Evolutionary conservation across 2,113 vertebrate species (phyloP).

Genomic region (Phylloscopus trochiloides): DNA sequence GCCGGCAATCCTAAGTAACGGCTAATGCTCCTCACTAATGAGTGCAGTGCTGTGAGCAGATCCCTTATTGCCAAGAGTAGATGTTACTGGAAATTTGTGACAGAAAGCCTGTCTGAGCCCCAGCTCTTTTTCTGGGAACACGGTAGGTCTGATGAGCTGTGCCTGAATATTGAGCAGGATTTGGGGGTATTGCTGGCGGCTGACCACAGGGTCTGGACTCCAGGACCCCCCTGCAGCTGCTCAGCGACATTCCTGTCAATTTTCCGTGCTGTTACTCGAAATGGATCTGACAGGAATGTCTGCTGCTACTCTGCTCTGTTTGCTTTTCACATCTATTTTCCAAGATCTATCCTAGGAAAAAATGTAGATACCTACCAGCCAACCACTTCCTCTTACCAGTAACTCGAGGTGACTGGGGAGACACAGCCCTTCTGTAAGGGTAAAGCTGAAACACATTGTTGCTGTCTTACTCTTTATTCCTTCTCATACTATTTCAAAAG

Average conservation of each 20-base stretch:
- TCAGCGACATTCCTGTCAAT: background rate
- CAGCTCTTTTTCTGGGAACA: background rate
- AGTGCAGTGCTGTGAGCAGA: background rate
- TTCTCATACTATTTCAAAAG: background rate
- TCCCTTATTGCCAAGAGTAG: background rate
- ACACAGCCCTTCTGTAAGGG: background rate
- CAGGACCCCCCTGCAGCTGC: slow-evolving; percentile 37
- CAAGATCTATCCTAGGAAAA: slow-evolving; percentile 21
- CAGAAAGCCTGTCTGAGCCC: background rate
- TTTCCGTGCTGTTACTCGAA: slow-evolving; percentile 3
- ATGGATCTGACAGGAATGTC: slow-evolving; percentile 44
- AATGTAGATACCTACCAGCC: background rate
- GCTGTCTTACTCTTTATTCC: background rate
- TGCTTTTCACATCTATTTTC: slow-evolving; percentile 32
- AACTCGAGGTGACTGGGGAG: background rate
- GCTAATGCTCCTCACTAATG: background rate
- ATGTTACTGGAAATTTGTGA: slow-evolving; percentile 17
- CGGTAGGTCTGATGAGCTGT: background rate
- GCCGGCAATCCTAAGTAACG: background rate
- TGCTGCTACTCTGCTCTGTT: background rate
- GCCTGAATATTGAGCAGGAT: background rate
- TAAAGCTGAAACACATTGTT: background rate
- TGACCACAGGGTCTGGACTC: background rate
- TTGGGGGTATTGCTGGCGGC: background rate
- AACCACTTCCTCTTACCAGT: background rate